Percentiles rank a stretch among this genome's conserved stretches.
phyloP scores from a whole-genome alignment of 2,113 vertebrate species.

The Bothrops jararaca region DNA sequence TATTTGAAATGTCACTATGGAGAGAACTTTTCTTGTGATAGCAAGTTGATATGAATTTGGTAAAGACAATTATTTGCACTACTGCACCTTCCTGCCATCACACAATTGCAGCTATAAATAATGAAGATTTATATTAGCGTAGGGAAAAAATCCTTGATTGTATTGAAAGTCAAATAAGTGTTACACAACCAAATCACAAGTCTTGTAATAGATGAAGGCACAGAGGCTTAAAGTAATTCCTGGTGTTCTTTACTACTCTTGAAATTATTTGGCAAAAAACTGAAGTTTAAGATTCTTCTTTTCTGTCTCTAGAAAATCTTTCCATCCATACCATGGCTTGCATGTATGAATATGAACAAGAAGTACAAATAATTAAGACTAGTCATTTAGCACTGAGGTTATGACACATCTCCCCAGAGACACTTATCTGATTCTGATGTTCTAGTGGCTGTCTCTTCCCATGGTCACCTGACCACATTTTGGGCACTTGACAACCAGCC shows the following conservation, averaged over 20 bases:
- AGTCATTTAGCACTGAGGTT: neutral
- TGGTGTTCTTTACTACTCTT: neutral
- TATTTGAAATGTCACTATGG: neutral
- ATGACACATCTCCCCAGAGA: neutral
- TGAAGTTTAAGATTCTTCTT: neutral
- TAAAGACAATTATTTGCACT: neutral
- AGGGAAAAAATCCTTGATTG: neutral
- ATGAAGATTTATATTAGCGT: neutral
- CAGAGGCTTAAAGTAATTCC: neutral
- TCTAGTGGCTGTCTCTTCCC: neutral
- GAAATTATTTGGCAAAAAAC: neutral
- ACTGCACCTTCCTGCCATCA: too few species aligned
- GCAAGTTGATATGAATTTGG: neutral
- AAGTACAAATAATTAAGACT: neutral
- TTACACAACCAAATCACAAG: neutral
- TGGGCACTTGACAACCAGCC: neutral
- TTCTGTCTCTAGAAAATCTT: neutral
- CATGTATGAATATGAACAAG: neutral
- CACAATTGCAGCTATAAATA: neutral
- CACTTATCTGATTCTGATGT: neutral
- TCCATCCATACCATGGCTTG: too few species aligned
- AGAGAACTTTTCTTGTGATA: neutral
- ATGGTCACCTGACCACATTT: neutral
- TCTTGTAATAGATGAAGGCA: neutral
- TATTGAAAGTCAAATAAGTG: neutral